Conservation (phyloP, 2,888 invertebrate species). For the Sisyra nigra region DNA sequence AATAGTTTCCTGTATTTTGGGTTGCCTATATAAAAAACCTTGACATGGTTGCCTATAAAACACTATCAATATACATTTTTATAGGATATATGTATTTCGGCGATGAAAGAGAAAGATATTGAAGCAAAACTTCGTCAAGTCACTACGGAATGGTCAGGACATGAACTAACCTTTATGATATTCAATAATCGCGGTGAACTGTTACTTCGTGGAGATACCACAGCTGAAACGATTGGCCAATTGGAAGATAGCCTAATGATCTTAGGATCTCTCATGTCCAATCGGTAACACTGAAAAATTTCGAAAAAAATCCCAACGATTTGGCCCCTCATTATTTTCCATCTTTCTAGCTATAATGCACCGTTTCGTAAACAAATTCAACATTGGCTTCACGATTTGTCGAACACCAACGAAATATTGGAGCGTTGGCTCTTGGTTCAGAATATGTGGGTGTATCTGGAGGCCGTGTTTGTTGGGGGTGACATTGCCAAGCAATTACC, state of each 20-base stretch:
- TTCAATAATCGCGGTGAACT: slow-evolving; percentile 93
- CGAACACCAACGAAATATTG: slow-evolving; percentile 90
- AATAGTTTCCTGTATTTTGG: too few relatives aligned
- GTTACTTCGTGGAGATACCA: slow-evolving; percentile 80
- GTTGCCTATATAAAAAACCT: too few relatives aligned
- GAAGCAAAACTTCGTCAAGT: slow-evolving; percentile 91
- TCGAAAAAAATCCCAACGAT: too few relatives aligned
- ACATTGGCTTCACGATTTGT: slow-evolving; percentile 86
- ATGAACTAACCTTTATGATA: slow-evolving; percentile 83
- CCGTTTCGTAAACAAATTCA: slow-evolving; percentile 94
- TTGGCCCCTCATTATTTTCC: neutral
- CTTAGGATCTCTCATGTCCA: slow-evolving; percentile 81
- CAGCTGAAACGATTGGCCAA: slow-evolving; percentile 87
- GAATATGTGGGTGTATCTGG: slow-evolving; percentile 96
- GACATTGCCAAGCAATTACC: slow-evolving; percentile 97
- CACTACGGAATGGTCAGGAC: slow-evolving; percentile 89
- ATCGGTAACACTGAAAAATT: slow-evolving; percentile 38
- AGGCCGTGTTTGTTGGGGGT: slow-evolving; percentile 95
- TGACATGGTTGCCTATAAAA: too few relatives aligned
- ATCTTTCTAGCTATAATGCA: slow-evolving; percentile 64
- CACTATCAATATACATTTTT: slow-evolving; percentile 10
- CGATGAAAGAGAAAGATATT: slow-evolving; percentile 95
- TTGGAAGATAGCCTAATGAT: slow-evolving; percentile 96
- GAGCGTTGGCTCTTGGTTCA: slow-evolving; percentile 93
- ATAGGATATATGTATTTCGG: slow-evolving; percentile 91